A percentile compares a stretch with the other conserved stretches of the same genome.
phyloP scores from a whole-genome alignment of 2,888 invertebrate species.

The Pachliopta kotzebuea region DNA sequence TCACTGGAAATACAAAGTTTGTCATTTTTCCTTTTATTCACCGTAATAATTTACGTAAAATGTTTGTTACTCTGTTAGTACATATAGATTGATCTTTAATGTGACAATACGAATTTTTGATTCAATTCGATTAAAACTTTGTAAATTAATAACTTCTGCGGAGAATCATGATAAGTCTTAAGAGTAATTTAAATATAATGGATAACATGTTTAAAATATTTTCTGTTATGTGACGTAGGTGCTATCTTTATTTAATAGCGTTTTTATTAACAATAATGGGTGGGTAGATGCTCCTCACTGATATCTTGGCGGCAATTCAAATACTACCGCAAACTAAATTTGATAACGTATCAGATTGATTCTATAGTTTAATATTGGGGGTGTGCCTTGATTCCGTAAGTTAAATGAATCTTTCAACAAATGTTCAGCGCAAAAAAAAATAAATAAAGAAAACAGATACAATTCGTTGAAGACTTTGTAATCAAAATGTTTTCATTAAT shows the following conservation, averaged over 20 bases:
- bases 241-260: conserved; percentile 60
- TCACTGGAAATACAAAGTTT: neutral
- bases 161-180: too few species aligned
- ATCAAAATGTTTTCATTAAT: neutral
- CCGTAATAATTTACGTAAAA: too few species aligned
- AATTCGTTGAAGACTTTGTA: too few species aligned
- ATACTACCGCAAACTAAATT: conserved; percentile 55
- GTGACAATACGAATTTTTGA: too few species aligned
- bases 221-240: conserved; percentile 51
- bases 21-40: neutral
- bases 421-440: too few species aligned
- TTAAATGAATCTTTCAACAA: conserved; percentile 6
- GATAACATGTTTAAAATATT: conserved; percentile 44
- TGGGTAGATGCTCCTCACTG: conserved; percentile 53
- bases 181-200: too few species aligned
- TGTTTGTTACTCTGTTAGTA: too few species aligned
- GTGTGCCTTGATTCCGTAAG: conserved; percentile 31
- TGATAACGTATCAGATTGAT: conserved; percentile 49
- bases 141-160: too few species aligned
- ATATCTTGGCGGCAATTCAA: conserved; percentile 70
- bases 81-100: too few species aligned
- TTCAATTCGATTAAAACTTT: too few species aligned
- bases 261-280: conserved; percentile 62
- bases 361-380: conserved; percentile 42
- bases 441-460: too few species aligned